Conservation (phyloP, 2,113 vertebrate species). For the Arvicanthis niloticus region DNA sequence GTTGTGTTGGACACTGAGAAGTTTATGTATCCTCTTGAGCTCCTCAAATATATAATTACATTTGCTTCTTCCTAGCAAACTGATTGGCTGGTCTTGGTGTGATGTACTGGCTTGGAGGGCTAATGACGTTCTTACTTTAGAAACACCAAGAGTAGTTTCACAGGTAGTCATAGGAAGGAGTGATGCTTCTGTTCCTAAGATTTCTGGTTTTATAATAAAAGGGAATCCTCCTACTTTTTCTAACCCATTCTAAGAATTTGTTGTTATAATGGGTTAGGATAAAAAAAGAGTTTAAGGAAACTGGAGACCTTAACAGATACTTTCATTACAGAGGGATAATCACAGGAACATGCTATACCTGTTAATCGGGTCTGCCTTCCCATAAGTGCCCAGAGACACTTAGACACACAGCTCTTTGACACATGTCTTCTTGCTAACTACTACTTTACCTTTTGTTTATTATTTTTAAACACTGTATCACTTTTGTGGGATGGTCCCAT, state of each 20-base stretch:
- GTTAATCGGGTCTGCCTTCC: not conserved
- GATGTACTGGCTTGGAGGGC: conserved; percentile 35
- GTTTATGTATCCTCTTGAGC: conserved; percentile 36
- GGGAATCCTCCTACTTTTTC: not conserved
- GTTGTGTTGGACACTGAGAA: conserved; percentile 26
- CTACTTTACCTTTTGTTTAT: not conserved
- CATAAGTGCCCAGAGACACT: not conserved
- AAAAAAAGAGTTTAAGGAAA: conserved; percentile 37
- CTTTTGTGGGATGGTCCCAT: not conserved
- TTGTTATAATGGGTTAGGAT: conserved; percentile 21
- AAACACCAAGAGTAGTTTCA: conserved; percentile 41
- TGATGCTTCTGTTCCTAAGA: conserved; percentile 47
- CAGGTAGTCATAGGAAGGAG: not conserved
- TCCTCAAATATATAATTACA: conserved; percentile 59
- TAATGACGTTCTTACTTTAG: not conserved
- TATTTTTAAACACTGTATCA: not conserved
- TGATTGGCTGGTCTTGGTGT: conserved; percentile 37
- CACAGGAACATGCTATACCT: not conserved
- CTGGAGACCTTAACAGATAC: conserved; percentile 23
- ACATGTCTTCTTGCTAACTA: not conserved
- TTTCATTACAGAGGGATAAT: conserved; percentile 43
- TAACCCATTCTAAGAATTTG: conserved; percentile 45
- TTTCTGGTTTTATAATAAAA: conserved; percentile 35
- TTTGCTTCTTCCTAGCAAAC: conserved; percentile 34
- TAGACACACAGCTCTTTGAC: not conserved